Percentiles rank a stretch among this genome's conserved stretches.
Conservation (phyloP, 2,888 invertebrate genomes). For the Oxytorus armatus region DNA sequence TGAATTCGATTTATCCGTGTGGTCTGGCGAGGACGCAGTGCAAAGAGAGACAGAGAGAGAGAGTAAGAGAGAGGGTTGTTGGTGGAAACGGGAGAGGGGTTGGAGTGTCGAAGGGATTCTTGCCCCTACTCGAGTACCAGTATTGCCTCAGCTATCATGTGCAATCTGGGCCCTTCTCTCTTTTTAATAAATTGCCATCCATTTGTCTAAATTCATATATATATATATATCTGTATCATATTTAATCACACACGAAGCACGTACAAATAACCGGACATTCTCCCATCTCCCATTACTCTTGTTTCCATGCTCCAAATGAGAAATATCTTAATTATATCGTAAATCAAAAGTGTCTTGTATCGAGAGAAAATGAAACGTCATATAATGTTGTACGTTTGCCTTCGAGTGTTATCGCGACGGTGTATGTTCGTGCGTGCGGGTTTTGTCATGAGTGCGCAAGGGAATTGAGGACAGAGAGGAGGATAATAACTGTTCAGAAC, state of each 20-base stretch:
- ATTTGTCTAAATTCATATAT: constrained; percentile 45
- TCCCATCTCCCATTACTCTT: no score
- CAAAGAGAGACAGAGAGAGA: not conserved
- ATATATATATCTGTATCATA: constrained; percentile 8
- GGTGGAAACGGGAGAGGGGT: not conserved
- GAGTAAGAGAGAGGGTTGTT: not conserved
- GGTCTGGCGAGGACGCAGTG: constrained; percentile 64
- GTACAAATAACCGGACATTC: constrained; percentile 57
- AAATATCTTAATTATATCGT: constrained; percentile 59
- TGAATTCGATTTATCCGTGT: constrained; percentile 81
- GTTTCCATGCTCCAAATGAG: constrained; percentile 18
- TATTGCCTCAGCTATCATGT: constrained; percentile 47
- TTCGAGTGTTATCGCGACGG: constrained; percentile 55
- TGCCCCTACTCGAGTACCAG: constrained; percentile 27
- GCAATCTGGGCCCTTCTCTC: constrained; percentile 42
- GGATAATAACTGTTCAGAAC: constrained; percentile 10
- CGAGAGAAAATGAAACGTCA: constrained; percentile 4
- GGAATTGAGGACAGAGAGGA: constrained; percentile 11
- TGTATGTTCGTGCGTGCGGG: not conserved
- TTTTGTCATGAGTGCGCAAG: constrained; percentile 3
- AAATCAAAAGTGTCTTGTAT: constrained; percentile 47
- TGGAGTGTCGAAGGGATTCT: constrained; percentile 54
- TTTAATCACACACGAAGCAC: constrained; percentile 48
- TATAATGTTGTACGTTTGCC: constrained; percentile 28
- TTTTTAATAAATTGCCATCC: constrained; percentile 64